These are phyloP conservation scores for Bubalus kerabau DNA, from an alignment of 2,113 vertebrate species.

Conservation along the genomic window DNA sequence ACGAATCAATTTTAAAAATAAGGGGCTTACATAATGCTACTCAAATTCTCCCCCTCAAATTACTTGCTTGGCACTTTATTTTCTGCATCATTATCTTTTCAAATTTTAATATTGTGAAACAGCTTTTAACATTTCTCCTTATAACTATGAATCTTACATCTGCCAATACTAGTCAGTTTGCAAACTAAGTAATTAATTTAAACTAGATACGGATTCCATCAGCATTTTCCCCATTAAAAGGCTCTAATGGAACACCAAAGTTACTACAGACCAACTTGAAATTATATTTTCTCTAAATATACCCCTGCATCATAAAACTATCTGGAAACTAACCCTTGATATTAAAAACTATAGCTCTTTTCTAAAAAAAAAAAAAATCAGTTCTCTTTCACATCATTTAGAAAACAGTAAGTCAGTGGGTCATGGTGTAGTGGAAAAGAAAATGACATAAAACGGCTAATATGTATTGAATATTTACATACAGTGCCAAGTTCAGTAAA, in stretches of 20 bases:
- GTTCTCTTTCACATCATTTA: neutral
- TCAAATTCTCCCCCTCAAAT: neutral
- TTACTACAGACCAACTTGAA: neutral
- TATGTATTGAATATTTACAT: neutral
- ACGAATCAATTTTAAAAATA: neutral
- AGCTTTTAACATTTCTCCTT: slow-evolving; percentile 23
- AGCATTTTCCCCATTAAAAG: slow-evolving; percentile 10
- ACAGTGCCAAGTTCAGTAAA: neutral
- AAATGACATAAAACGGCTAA: slow-evolving; percentile 3
- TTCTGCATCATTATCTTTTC: neutral
- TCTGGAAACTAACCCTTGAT: neutral
- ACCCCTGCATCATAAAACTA: neutral
- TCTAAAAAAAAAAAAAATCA: neutral
- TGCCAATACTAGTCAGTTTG: neutral
- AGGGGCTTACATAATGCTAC: neutral
- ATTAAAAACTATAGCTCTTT: slow-evolving; percentile 1
- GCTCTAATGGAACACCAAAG: neutral
- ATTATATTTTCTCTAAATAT: slow-evolving; percentile 8
- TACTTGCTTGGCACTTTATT: neutral
- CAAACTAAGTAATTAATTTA: slow-evolving; percentile 25
- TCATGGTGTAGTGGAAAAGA: neutral
- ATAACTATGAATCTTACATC: neutral
- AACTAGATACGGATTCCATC: neutral
- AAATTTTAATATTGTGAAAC: slow-evolving; percentile 26
- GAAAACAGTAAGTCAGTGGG: neutral